These are phyloP conservation scores for Limnodromus scolopaceus DNA, from an alignment of 2,797 vertebrate species.

Conservation along the genomic window DNA sequence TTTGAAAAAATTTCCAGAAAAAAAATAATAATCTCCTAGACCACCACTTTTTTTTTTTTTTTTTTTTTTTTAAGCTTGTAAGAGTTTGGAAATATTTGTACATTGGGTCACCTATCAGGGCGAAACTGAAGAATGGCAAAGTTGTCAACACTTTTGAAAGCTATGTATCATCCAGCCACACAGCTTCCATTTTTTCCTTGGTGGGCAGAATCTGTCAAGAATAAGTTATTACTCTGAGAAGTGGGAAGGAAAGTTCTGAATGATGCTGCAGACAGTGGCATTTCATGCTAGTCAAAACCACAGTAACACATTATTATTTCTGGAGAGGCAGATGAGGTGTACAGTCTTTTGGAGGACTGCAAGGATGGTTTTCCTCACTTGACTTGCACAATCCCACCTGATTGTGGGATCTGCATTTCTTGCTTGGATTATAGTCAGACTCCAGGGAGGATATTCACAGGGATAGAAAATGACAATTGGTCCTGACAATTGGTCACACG, in stretches of 20 bases:
- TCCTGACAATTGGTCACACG: neutral
- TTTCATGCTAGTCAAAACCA: neutral
- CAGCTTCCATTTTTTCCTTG: neutral
- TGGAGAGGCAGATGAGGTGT: neutral
- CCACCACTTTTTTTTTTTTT: neutral
- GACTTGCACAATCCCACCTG: neutral
- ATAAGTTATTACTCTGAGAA: neutral
- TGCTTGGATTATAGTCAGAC: neutral
- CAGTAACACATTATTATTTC: neutral
- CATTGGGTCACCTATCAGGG: neutral
- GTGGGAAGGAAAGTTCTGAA: neutral
- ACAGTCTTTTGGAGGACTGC: neutral
- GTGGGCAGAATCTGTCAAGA: neutral
- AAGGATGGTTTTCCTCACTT: neutral
- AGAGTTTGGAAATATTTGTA: neutral
- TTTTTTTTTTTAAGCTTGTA: neutral
- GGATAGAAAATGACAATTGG: neutral
- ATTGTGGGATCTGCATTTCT: neutral
- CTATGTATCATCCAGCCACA: neutral
- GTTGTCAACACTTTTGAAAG: neutral
- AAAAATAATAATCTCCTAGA: neutral
- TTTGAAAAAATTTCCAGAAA: neutral
- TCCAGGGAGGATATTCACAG: neutral
- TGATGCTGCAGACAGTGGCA: neutral
- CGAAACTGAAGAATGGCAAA: neutral